Conservation (phyloP, 2,113 vertebrate genomes). For the Stercorarius parasiticus region DNA sequence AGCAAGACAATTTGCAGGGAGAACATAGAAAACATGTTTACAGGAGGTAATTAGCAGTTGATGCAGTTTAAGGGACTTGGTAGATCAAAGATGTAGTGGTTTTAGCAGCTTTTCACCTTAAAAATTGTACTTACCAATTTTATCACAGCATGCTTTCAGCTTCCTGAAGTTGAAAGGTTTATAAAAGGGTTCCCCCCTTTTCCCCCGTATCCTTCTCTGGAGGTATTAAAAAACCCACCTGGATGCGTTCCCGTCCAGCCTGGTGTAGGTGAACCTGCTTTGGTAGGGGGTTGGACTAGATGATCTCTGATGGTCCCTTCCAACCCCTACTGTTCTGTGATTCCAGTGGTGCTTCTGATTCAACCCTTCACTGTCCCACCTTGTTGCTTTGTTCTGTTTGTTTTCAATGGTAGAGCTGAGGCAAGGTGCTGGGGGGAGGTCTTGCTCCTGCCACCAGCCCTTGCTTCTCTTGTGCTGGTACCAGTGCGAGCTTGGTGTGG, state of each 20-base stretch:
- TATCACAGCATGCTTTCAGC: not conserved
- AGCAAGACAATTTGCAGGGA: conserved; percentile 34
- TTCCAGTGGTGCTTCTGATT: not conserved
- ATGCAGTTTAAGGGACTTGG: not conserved
- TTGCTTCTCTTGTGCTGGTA: not conserved
- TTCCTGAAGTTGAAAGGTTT: not conserved
- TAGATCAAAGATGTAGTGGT: not conserved
- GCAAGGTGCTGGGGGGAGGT: not conserved
- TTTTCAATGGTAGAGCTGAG: not conserved
- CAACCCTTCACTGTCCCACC: not conserved
- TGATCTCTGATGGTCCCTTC: not conserved
- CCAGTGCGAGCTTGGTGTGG: not conserved
- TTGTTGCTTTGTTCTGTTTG: not conserved
- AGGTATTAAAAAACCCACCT: not conserved
- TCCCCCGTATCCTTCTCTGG: not conserved
- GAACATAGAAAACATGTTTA: conserved; percentile 21
- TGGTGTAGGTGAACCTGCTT: not conserved
- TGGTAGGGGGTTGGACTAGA: not conserved
- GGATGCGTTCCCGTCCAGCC: not conserved
- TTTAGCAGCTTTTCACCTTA: conserved; percentile 28
- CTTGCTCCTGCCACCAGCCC: not conserved
- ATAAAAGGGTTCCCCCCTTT: not conserved
- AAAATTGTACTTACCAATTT: not conserved
- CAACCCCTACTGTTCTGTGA: not conserved
- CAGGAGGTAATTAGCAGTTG: conserved; percentile 29